Evolutionary conservation across 2,113 vertebrate genomes (phyloP).

Genomic region (Chaetodon auriga): DNA sequence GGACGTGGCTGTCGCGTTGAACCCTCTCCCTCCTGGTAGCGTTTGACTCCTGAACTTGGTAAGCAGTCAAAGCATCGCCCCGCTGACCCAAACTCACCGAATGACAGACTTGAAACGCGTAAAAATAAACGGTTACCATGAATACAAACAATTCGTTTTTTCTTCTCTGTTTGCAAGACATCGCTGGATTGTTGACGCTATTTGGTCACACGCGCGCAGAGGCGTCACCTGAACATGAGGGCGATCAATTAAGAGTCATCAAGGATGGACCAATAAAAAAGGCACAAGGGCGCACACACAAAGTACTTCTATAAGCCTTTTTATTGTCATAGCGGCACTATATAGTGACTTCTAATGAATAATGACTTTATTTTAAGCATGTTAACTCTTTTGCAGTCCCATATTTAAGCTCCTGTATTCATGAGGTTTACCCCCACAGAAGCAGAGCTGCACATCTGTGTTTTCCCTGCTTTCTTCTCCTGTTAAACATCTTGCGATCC

Average conservation of each 20-base stretch:
- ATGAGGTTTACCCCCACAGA: background rate
- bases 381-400: background rate
- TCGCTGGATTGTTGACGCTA: constrained; percentile 45
- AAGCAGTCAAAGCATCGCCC: background rate
- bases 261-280: constrained; percentile 58
- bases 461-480: background rate
- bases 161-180: constrained; percentile 70
- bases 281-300: background rate
- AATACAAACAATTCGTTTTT: constrained; percentile 48
- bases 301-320: background rate
- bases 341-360: no score
- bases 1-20: background rate
- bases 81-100: constrained; percentile 38
- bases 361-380: background rate
- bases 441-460: no score
- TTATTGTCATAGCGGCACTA: no score
- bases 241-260: constrained; percentile 52
- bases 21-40: background rate
- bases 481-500: background rate
- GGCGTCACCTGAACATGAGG: constrained; percentile 6
- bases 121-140: constrained; percentile 2
- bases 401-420: background rate
- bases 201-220: constrained; percentile 27
- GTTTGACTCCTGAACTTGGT: background rate
- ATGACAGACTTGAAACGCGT: constrained; percentile 17